A percentile compares a stretch with the other conserved stretches of the same genome.
Conservation (phyloP, 2,113 vertebrate genomes). For the Gymnarchus niloticus region DNA sequence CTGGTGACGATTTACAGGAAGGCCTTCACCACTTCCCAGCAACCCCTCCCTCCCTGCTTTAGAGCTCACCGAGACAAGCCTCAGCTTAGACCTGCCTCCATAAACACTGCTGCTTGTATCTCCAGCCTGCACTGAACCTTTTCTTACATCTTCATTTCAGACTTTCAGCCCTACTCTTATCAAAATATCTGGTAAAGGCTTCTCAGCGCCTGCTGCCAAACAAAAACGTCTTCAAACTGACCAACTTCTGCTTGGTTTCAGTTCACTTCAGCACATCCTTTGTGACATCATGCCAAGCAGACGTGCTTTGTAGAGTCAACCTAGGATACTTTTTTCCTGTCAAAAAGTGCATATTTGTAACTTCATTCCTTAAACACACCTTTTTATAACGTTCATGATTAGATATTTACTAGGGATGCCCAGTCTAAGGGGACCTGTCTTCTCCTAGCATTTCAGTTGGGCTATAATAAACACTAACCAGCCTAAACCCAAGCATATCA, state of each 20-base stretch:
- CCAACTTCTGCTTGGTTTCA: neutral
- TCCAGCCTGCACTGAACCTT: neutral
- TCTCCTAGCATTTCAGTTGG: neutral
- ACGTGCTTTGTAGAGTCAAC: neutral
- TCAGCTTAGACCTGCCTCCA: neutral
- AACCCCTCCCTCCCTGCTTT: neutral
- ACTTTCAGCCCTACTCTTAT: neutral
- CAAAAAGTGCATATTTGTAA: neutral
- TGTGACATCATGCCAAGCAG: neutral
- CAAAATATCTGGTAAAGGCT: neutral
- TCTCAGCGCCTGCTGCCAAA: neutral
- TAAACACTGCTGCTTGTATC: neutral
- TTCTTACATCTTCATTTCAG: neutral
- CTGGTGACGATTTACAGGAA: conserved; percentile 16
- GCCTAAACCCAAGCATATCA: neutral
- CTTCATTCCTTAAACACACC: neutral
- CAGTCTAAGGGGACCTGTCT: neutral
- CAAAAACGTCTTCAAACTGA: neutral
- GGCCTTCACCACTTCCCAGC: conserved; percentile 16
- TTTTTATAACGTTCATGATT: neutral
- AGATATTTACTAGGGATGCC: neutral
- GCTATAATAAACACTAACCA: neutral
- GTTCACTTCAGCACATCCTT: neutral
- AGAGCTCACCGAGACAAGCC: neutral
- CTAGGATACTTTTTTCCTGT: neutral